These are phyloP conservation scores for Melinaea marsaeus DNA, from an alignment of 2,888 invertebrate genomes.

Conservation along the genomic window DNA sequence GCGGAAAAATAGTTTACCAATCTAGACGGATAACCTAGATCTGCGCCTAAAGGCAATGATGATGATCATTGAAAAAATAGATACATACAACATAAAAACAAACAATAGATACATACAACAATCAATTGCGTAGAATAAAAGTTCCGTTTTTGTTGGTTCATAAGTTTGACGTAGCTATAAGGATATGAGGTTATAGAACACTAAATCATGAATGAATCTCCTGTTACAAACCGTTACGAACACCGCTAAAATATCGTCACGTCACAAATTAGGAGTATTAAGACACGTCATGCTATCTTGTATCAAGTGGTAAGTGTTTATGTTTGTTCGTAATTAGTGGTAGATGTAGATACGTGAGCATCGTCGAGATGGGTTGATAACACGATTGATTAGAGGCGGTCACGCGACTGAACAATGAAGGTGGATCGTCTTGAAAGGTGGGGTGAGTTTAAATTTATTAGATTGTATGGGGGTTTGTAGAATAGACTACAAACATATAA, in stretches of 20 bases:
- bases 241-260: constrained; percentile 1
- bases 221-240: background rate
- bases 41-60: too few species aligned
- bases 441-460: constrained; percentile 6
- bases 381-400: constrained; percentile 3
- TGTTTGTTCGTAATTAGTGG: constrained; percentile 19
- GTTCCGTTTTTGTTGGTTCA: too few species aligned
- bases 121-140: too few species aligned
- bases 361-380: constrained; percentile 3
- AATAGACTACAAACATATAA: constrained; percentile 1
- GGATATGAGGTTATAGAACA: background rate
- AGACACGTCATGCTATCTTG: constrained; percentile 4
- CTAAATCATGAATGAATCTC: background rate
- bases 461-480: background rate
- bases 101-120: too few species aligned
- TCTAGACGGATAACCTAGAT: too few species aligned
- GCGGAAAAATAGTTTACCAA: too few species aligned
- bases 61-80: too few species aligned
- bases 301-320: constrained; percentile 11
- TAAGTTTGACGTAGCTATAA: too few species aligned
- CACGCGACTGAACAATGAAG: constrained; percentile 6
- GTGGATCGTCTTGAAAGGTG: constrained; percentile 7
- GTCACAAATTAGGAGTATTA: constrained; percentile 5
- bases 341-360: constrained; percentile 10
- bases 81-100: too few species aligned